phyloP scores from a whole-genome alignment of 2,888 invertebrate genomes.

The Amiota mariae region DNA sequence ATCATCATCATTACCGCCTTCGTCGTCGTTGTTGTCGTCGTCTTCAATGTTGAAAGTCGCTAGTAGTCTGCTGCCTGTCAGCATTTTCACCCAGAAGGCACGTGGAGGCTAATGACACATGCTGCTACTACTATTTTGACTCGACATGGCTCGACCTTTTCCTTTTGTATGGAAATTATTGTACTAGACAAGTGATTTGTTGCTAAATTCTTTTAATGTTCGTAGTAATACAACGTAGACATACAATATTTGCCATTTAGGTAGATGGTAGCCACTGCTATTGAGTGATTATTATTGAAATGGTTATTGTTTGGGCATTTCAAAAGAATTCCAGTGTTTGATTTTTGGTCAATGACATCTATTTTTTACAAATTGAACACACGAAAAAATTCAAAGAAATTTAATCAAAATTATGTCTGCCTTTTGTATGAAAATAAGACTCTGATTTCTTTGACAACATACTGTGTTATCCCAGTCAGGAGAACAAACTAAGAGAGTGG shows the following conservation, averaged over 20 bases:
- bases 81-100: background rate
- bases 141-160: background rate
- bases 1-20: background rate
- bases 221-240: too few relatives aligned
- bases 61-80: constrained; percentile 17
- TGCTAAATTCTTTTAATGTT: too few relatives aligned
- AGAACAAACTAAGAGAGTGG: too few relatives aligned
- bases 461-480: too few relatives aligned
- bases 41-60: background rate
- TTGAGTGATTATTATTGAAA: background rate
- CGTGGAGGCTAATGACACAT: constrained; percentile 10
- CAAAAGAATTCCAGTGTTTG: background rate
- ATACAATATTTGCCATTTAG: too few relatives aligned
- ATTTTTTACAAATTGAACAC: background rate
- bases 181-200: constrained; percentile 4
- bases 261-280: too few relatives aligned
- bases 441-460: too few relatives aligned
- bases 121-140: too few relatives aligned
- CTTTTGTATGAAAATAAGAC: too few relatives aligned
- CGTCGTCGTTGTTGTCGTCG: background rate
- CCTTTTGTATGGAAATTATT: background rate
- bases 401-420: too few relatives aligned
- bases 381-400: background rate
- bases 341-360: background rate
- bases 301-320: background rate